Base-by-base conservation (phyloP, 2,797 vertebrate genomes). In the Apogon talboti region DNA sequence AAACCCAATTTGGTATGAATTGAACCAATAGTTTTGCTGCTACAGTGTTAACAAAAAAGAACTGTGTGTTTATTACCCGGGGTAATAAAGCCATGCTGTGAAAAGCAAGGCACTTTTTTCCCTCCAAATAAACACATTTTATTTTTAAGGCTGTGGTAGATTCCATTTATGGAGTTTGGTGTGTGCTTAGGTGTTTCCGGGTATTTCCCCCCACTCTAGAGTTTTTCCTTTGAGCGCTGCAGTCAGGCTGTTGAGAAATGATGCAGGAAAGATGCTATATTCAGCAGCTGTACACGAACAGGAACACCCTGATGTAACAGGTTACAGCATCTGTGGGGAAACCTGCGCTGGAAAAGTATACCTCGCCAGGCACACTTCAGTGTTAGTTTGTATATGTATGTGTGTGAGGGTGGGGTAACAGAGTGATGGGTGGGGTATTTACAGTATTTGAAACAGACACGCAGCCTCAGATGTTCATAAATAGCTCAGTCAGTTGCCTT, bases 361-460 rank as follows among this genome's bases (percentile, higher is more conserved):
- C 41, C 33, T 35, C 41, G 11, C 30, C 60, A 24, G 40, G 16
- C 55, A 14, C 4, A 11, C 30, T 7, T 6, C 43, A 7, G 14
- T 11, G 1, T 47, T 11, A 19, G 18, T n/a, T n/a, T n/a, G n/a
- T 19, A 51, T 21, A 2, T 4, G 21, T 43, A 4, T 50, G 55
- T 46, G 0, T 65, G 24, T 66, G 38, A 55, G 74, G 53, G 71
- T 62, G 73, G 71, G 47, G 45, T 63, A n/a, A 53, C 60, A 58
- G 67, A 68, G 66, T 12, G 16, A 53, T 35, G 79, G 78, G 87
- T 48, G 85, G 66, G 51, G 79, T 75, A 47, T 74, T 76, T 70
- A 58, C 74, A 7, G 45, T 15, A 12, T 33, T 12, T 59, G 51
- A 54, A 54, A 16, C 16, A 21, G 21, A 58, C 56, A 71, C 65